Evolutionary conservation across 2,888 invertebrate genomes (phyloP), one percentile per base, ranked within the genome.

Genomic region (Mycalesis mineus): DNA sequence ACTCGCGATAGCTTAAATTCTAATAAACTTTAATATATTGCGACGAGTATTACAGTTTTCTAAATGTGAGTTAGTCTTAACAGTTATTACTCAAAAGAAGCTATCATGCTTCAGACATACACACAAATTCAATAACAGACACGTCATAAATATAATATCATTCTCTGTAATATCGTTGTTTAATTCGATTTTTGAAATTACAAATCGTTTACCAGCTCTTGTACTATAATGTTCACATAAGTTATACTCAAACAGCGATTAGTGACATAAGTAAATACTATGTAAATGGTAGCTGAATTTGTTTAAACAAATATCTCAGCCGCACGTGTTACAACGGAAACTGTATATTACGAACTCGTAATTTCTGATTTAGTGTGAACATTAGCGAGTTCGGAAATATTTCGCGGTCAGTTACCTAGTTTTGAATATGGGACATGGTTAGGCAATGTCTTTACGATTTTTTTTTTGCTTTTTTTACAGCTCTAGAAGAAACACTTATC

Each of bases 301-400:
- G 55, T 61, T 49, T 36, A 49, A 61, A 48, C 65, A 60, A 65
- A 66, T 60, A 65, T 63, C 67, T 51, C 62, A 65, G 48, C 42
- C 62, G 51, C 65, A 68, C 60, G 63, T 67, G 69, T 65, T 66
- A 61, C 64, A 62, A 47, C n/a, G 61, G 62, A 64, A 67, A 66
- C 62, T 61, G 60, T 50, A 62, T 51, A 40, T 51, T 15, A 40
- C 14, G 39, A 50, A 31, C 50, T 29, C 29, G 50, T 51, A 40
- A 40, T 31, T 14, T 14, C 39, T 39, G 49, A 51, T 51, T 51
- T 51, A 41, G 29, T 40, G 40, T 0, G 40, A 61, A 69, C 69
- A 74, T 76, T 75, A 73, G 69, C 65, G 63, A 58, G 50, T 61
- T 63, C 59, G 61, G 63, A 66, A 61, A 55, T 58, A 63, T 65